phyloP scores from a whole-genome alignment of 1,140 invertebrate species.

The Agraylea sexmaculata region DNA sequence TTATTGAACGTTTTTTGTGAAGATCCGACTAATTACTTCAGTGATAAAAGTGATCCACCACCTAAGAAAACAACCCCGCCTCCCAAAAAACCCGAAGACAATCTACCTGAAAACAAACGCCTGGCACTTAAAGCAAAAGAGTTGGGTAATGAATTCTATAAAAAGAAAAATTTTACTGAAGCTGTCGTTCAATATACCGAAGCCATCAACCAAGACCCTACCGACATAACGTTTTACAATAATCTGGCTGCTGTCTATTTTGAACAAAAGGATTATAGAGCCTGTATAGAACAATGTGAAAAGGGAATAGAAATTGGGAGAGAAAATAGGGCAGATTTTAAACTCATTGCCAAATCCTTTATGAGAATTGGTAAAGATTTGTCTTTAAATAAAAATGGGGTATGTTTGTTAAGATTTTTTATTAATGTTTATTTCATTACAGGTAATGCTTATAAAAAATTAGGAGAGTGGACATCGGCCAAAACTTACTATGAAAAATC shows the following conservation, averaged over 20 bases:
- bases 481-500: constrained; percentile 94
- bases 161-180: constrained; percentile 85
- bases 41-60: constrained; percentile 33
- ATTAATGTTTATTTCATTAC: constrained; percentile 22
- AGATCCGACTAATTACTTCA: constrained; percentile 24
- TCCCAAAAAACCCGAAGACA: constrained; percentile 42
- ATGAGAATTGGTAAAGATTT: constrained; percentile 58
- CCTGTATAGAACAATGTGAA: constrained; percentile 87
- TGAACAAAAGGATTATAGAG: constrained; percentile 88
- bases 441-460: constrained; percentile 61
- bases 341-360: constrained; percentile 91
- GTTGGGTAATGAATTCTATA: constrained; percentile 87
- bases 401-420: constrained; percentile 3
- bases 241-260: constrained; percentile 96
- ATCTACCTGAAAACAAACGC: constrained; percentile 52
- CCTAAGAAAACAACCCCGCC: constrained; percentile 37
- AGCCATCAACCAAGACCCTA: constrained; percentile 81
- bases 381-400: constrained; percentile 1
- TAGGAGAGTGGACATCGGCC: constrained; percentile 74
- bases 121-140: constrained; percentile 76
- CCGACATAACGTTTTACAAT: constrained; percentile 85
- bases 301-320: constrained; percentile 91
- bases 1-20: too few relatives aligned
- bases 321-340: constrained; percentile 94
- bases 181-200: constrained; percentile 83